These are phyloP conservation scores for Myotis findleyi DNA, from an alignment of 2,797 vertebrate genomes.

Conservation along the genomic window DNA sequence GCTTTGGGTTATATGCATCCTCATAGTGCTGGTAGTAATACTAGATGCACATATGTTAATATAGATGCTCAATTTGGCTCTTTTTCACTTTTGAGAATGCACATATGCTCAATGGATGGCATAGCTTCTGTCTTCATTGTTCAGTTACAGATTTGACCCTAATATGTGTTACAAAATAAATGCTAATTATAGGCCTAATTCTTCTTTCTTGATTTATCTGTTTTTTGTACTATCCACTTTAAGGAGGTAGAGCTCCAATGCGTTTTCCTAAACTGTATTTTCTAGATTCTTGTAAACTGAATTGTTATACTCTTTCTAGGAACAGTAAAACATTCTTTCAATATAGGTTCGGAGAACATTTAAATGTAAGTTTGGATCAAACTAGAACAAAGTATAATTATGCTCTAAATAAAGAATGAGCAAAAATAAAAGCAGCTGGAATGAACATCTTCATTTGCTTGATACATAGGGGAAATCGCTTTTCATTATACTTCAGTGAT, in stretches of 20 bases:
- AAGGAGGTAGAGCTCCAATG: not conserved
- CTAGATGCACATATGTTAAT: not conserved
- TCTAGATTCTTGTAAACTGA: not conserved
- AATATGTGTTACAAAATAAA: constrained; percentile 40
- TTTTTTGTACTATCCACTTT: not conserved
- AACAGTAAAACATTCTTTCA: not conserved
- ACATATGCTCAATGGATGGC: constrained; percentile 38
- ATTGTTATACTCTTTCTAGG: not conserved
- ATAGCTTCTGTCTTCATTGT: constrained; percentile 46
- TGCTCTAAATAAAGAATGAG: constrained; percentile 9
- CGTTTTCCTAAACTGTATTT: not conserved
- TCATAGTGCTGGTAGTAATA: not conserved
- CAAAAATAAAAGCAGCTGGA: not conserved
- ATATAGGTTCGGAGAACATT: not conserved
- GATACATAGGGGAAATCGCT: not conserved
- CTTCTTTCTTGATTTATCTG: not conserved
- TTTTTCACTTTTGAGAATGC: constrained; percentile 48
- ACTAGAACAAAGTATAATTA: not conserved
- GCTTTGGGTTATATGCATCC: not conserved
- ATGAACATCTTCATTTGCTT: not conserved
- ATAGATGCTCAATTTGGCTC: not conserved
- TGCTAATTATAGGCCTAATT: constrained; percentile 32
- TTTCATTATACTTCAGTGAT: not conserved
- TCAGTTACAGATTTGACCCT: constrained; percentile 32
- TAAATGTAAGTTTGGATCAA: not conserved